phyloP scores from a whole-genome alignment of 2,888 invertebrate genomes.

The Melieria crassipennis region DNA sequence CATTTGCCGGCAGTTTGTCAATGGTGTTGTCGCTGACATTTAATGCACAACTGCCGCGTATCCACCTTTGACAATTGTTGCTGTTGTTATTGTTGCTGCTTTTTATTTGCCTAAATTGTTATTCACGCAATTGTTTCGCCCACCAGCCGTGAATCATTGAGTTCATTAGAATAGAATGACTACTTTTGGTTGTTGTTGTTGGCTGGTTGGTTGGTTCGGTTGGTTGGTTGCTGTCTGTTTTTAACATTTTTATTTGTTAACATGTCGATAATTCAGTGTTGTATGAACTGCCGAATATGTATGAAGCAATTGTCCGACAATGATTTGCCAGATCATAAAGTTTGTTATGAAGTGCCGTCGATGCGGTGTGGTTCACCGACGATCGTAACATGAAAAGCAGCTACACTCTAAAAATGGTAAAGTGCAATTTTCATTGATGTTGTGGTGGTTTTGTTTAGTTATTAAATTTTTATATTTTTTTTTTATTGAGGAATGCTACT shows the following conservation, averaged over 20 bases:
- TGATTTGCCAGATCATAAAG: constrained; percentile 38
- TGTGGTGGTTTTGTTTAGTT: no score
- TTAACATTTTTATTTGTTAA: constrained; percentile 33
- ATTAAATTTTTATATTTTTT: no score
- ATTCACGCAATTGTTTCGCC: not conserved
- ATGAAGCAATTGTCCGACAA: not conserved
- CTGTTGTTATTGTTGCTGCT: not conserved
- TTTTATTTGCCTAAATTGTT: no score
- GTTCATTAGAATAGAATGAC: not conserved
- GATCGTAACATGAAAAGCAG: no score
- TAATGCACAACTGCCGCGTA: not conserved
- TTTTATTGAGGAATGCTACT: no score
- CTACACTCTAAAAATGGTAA: no score
- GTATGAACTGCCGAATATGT: not conserved
- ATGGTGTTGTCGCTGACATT: constrained; percentile 1
- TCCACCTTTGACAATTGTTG: not conserved
- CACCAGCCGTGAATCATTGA: not conserved
- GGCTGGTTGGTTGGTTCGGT: not conserved
- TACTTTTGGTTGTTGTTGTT: no score
- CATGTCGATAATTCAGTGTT: constrained; percentile 34
- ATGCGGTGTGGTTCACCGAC: no score
- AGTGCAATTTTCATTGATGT: no score
- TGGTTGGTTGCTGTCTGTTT: not conserved
- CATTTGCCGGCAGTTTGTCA: constrained; percentile 22
- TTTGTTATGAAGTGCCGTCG: no score